Evolutionary conservation across 2,797 vertebrate species (phyloP).

Genomic region (Remorina albescens): DNA sequence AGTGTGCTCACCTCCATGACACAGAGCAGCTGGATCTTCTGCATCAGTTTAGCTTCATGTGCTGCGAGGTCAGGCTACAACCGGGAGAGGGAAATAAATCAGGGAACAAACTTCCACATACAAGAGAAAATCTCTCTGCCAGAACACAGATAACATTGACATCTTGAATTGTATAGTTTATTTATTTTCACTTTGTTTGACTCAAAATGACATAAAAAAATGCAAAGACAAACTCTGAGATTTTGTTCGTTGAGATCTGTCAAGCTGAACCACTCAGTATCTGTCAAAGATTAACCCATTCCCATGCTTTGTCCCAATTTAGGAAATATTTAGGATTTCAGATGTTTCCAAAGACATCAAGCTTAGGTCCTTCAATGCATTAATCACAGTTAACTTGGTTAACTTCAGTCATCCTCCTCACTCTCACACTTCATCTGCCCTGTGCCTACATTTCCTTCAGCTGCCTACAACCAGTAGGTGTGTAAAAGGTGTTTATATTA

Average conservation of each 20-base stretch:
- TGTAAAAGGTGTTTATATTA: neutral
- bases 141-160: neutral
- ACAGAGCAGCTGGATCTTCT: slow-evolving; percentile 96
- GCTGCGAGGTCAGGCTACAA: slow-evolving; percentile 94
- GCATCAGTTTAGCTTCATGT: slow-evolving; percentile 93
- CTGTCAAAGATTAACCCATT: no score
- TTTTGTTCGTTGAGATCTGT: no score
- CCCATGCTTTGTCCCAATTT: no score
- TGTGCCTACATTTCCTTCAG: neutral
- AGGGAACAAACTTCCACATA: neutral
- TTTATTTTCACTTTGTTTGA: neutral
- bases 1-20: slow-evolving; percentile 93
- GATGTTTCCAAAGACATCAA: neutral
- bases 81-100: neutral
- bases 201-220: no score
- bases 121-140: neutral
- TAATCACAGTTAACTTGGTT: neutral
- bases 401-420: neutral
- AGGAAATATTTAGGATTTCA: no score
- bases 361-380: neutral
- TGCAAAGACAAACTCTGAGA: no score
- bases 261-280: no score
- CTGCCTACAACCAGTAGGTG: neutral
- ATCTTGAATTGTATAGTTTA: neutral
- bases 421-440: neutral